Conservation (phyloP, 2,888 invertebrate species). For the Chromoteleia sp. region DNA sequence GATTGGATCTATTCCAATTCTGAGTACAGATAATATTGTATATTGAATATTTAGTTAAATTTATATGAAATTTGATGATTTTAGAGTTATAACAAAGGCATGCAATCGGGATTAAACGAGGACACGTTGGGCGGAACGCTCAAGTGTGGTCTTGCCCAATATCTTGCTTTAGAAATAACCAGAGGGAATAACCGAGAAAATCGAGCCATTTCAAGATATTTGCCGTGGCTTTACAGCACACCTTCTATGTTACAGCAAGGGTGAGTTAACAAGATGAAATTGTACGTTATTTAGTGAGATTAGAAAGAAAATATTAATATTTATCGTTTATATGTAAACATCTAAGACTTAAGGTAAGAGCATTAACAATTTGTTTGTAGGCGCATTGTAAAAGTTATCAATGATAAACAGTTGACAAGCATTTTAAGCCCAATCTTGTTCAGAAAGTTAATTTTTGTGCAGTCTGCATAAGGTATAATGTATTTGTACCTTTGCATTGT, state of each 20-base stretch:
- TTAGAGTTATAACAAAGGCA: constrained; percentile 90
- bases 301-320: constrained; percentile 7
- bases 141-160: constrained; percentile 97
- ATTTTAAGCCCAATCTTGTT: constrained; percentile 31
- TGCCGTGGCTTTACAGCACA: constrained; percentile 96
- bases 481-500: constrained; percentile 19
- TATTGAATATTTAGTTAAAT: constrained; percentile 12
- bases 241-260: constrained; percentile 93
- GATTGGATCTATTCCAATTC: neutral
- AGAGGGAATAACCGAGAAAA: constrained; percentile 94
- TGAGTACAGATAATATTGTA: neutral
- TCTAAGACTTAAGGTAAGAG: too few species aligned
- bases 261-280: constrained; percentile 84
- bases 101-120: constrained; percentile 92
- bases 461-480: constrained; percentile 1
- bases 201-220: constrained; percentile 91
- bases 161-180: constrained; percentile 96
- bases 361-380: constrained; percentile 17
- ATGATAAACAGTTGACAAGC: constrained; percentile 11
- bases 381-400: neutral
- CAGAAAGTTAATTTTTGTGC: neutral
- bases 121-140: constrained; percentile 98
- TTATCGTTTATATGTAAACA: neutral
- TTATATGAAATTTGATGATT: constrained; percentile 32
- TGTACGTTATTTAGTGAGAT: constrained; percentile 15